phyloP scores from a whole-genome alignment of 1,140 invertebrate species.

The Cylas formicarius region DNA sequence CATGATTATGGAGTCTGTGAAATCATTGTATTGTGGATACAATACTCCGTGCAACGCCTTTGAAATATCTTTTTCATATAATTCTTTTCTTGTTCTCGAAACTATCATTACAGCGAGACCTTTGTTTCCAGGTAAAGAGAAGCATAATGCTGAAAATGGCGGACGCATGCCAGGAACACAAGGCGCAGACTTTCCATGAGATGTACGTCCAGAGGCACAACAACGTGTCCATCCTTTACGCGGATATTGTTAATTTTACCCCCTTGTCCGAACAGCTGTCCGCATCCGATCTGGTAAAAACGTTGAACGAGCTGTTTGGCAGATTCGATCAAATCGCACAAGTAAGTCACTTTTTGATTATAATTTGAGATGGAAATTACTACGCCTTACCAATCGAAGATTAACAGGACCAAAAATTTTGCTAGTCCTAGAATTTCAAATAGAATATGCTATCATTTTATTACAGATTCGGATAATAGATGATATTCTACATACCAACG shows the following conservation, averaged over 20 bases:
- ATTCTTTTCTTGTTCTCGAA: background rate
- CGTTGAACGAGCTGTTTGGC: constrained; percentile 93
- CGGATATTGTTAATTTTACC: constrained; percentile 97
- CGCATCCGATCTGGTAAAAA: constrained; percentile 90
- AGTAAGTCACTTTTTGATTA: constrained; percentile 55
- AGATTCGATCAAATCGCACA: constrained; percentile 95
- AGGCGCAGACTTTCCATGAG: constrained; percentile 82
- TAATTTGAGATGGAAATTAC: background rate
- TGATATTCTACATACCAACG: too few relatives aligned
- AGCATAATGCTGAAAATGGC: constrained; percentile 91
- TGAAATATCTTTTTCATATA: background rate
- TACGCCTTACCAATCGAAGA: background rate
- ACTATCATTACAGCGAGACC: too few relatives aligned
- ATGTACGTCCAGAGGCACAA: constrained; percentile 97
- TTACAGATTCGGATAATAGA: too few relatives aligned
- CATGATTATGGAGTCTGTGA: too few relatives aligned
- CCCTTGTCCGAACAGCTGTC: constrained; percentile 85
- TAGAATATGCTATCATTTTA: background rate
- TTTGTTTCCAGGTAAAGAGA: constrained; percentile 70
- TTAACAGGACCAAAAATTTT: background rate
- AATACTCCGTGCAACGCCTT: background rate
- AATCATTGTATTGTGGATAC: too few relatives aligned
- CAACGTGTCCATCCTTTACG: constrained; percentile 95
- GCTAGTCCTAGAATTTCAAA: background rate
- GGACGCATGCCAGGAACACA: constrained; percentile 70